Base-by-base conservation (phyloP, 30 jellyfish, hydroid and myxozoan genomes). In the Rhopilema esculentum region DNA sequence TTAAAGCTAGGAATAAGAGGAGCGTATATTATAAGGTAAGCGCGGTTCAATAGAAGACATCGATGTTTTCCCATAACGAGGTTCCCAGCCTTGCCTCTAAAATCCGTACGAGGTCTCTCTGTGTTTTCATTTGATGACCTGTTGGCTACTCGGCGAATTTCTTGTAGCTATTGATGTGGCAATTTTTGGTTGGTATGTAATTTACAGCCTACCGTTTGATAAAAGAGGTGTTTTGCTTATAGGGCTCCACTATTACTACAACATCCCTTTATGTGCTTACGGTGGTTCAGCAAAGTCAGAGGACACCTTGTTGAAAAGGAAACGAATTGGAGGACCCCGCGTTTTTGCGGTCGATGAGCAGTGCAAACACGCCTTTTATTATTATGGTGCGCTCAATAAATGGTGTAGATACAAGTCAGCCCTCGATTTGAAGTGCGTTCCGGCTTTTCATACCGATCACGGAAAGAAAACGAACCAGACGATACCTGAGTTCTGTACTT, bases 211-310 rank as follows among this genome's bases (percentile, higher is more conserved):
- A 32, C 4, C 26, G 31, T 52, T 7, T 22, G 33, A 77, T 17
- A 0, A 29, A 16, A n/a, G 18, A 26, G 0, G 2, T 40, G 1
- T 33, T 52, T 17, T 49, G 1, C 4, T n/a, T n/a, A n/a, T 27
- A 84, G 92, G 92, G 1, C 71, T 15, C 33, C 86, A 63, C 28
- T 91, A 84, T 71, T 91, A 65, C 51, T 63, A 82, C 68, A 91
- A 91, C 82, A 49, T 91, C 18, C 90, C 86, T 51, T 89, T 89
- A 21, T 91, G 97, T 57, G 92, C 97, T 0, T 77, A 86, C 75
- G 90, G 84, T 24, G 79, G 85, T 8, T 17, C 29, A 20, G 29
- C 64, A 26, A 66, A 63, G 61, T 49, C 79, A 1, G 66, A 61
- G 15, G 90, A 80, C 72, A 49, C 52, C 0, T 24, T 85, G 8